phyloP scores from a whole-genome alignment of 2,797 vertebrate genomes.

The Carapus acus region DNA sequence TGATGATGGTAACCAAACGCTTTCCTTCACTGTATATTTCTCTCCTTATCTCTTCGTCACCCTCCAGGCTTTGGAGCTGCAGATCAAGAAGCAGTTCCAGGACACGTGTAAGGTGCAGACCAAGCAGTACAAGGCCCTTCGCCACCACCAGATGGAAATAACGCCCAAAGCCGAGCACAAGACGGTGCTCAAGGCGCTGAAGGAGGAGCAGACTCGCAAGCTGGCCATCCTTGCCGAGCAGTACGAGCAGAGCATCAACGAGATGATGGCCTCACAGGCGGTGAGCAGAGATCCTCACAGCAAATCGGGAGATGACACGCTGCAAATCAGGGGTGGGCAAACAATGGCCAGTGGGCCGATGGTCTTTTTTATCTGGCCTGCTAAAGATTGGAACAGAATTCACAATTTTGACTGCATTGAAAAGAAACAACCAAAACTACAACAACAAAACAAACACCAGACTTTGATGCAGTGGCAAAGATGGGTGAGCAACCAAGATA shows the following conservation, averaged over 20 bases:
- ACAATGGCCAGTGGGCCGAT: too few relatives aligned
- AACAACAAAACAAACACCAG: too few relatives aligned
- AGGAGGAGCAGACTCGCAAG: slow-evolving; percentile 93
- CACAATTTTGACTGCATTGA: too few relatives aligned
- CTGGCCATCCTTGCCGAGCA: slow-evolving; percentile 90
- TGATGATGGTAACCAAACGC: neutral
- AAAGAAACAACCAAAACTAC: too few relatives aligned
- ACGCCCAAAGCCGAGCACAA: slow-evolving; percentile 99
- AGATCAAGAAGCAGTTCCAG: slow-evolving; percentile 99
- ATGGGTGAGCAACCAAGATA: too few relatives aligned
- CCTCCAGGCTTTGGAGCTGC: slow-evolving; percentile 91
- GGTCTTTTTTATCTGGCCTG: too few relatives aligned
- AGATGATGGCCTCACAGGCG: slow-evolving; percentile 99
- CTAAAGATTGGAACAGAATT: too few relatives aligned
- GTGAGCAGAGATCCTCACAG: slow-evolving; percentile 65
- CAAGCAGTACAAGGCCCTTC: slow-evolving; percentile 99
- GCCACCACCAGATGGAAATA: slow-evolving; percentile 99
- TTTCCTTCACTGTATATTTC: too few relatives aligned
- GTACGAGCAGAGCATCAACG: slow-evolving; percentile 99
- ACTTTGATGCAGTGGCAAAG: too few relatives aligned
- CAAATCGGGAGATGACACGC: too few relatives aligned
- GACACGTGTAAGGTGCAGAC: slow-evolving; percentile 99
- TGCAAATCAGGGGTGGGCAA: too few relatives aligned
- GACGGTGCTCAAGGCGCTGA: slow-evolving; percentile 93
- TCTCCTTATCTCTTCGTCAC: neutral